A percentile compares a stretch with the other conserved stretches of the same genome.
Evolutionary conservation across 2,113 vertebrate species (phyloP).

Genomic region (Misgurnus anguillicaudatus): DNA sequence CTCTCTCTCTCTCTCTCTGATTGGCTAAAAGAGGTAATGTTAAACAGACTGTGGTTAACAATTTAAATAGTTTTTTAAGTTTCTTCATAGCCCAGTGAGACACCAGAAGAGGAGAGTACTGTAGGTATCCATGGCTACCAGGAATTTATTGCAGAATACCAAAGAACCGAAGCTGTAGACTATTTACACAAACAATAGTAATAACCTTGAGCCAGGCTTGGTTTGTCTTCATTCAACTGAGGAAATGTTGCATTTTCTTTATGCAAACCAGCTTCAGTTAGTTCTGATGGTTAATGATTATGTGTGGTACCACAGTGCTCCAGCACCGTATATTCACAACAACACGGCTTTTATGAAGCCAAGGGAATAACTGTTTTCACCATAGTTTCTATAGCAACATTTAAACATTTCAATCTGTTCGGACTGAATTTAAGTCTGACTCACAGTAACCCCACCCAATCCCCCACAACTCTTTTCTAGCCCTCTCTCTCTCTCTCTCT

Average conservation of each 20-base stretch:
- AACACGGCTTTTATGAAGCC: conserved; percentile 43
- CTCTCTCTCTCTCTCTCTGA: not conserved
- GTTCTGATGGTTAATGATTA: conserved; percentile 59
- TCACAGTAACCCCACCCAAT: conserved; percentile 69
- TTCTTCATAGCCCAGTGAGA: not conserved
- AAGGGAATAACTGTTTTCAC: conserved; percentile 65
- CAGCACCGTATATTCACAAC: conserved; percentile 33
- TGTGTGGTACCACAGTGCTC: conserved; percentile 39
- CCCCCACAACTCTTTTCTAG: conserved; percentile 35
- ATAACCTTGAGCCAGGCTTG: not conserved
- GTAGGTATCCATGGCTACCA: conserved; percentile 12
- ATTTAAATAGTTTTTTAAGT: not conserved
- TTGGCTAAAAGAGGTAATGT: not conserved
- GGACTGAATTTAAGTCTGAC: conserved; percentile 68
- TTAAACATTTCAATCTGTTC: conserved; percentile 75
- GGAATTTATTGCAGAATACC: conserved; percentile 15
- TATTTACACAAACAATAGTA: conserved; percentile 1
- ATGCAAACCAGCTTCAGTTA: conserved; percentile 39
- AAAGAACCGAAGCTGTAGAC: not conserved
- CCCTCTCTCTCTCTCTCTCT: conserved; percentile 28
- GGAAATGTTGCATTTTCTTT: conserved; percentile 24
- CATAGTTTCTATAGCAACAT: conserved; percentile 65
- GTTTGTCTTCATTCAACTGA: conserved; percentile 2
- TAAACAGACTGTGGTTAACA: not conserved
- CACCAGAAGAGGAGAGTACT: not conserved